Conservation (phyloP, 2,113 vertebrate species). For the Burhinus oedicnemus region DNA sequence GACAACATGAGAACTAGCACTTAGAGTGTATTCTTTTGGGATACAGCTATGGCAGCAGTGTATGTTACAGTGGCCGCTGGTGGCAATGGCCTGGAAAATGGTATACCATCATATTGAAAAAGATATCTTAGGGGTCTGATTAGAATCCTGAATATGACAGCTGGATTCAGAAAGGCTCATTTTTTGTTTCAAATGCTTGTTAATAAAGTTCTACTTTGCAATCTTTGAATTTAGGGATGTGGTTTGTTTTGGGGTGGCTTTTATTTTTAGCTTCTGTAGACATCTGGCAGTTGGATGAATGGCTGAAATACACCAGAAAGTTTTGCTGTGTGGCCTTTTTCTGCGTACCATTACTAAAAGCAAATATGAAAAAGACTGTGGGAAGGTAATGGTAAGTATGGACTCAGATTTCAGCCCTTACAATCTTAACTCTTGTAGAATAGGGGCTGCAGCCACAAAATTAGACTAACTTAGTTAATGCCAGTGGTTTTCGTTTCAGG, state of each 20-base stretch:
- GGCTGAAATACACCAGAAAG: neutral
- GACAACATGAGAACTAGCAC: neutral
- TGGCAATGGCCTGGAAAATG: neutral
- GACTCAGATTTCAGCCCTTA: neutral
- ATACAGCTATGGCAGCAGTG: neutral
- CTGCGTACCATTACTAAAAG: neutral
- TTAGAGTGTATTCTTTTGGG: neutral
- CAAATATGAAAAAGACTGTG: neutral
- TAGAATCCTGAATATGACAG: neutral
- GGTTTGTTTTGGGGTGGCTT: neutral
- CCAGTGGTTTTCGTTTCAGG: neutral
- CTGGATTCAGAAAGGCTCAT: neutral
- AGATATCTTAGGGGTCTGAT: neutral
- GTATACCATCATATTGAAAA: no score
- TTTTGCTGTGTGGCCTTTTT: neutral
- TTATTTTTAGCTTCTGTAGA: neutral
- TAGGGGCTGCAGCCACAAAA: neutral
- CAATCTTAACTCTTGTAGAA: neutral
- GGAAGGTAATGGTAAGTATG: neutral
- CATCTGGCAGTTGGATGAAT: neutral
- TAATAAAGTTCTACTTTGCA: constrained; percentile 42
- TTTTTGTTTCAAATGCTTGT: neutral
- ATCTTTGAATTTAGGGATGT: neutral
- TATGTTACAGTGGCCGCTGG: neutral
- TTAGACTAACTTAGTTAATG: neutral